Evolutionary conservation across 2,888 invertebrate genomes (phyloP).

Genomic region (Polyploca ridens): DNA sequence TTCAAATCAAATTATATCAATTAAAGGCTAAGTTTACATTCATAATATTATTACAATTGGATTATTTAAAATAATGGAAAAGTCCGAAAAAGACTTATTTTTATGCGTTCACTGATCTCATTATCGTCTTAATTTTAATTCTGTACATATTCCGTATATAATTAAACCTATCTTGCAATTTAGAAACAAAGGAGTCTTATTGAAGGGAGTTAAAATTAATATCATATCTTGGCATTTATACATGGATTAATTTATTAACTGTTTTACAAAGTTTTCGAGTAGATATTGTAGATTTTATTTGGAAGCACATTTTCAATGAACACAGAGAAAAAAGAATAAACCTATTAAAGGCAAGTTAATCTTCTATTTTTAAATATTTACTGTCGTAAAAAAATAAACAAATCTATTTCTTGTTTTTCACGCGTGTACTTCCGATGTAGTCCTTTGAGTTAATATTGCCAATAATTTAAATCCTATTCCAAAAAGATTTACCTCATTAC

Average conservation of each 20-base stretch:
- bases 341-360: not conserved
- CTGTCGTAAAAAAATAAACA: not conserved
- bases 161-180: constrained; percentile 2
- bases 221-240: constrained; percentile 9
- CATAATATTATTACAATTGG: not conserved
- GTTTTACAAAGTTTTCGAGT: not conserved
- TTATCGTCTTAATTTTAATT: not conserved
- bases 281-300: not conserved
- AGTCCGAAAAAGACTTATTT: not conserved
- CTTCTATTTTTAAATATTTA: not conserved
- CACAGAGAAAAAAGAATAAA: not conserved
- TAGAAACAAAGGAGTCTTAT: not conserved
- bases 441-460: not conserved
- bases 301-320: constrained; percentile 6
- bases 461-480: not conserved
- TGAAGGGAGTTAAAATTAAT: constrained; percentile 3
- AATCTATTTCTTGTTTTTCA: not conserved
- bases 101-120: not conserved
- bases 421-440: not conserved
- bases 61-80: not conserved
- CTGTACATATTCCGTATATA: not conserved
- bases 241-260: not conserved
- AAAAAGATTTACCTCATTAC: not conserved
- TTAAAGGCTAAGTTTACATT: not conserved
- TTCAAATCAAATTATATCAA: constrained; percentile 1